Conservation (phyloP, 2,888 invertebrate species). For the Polydrusus cervinus region DNA sequence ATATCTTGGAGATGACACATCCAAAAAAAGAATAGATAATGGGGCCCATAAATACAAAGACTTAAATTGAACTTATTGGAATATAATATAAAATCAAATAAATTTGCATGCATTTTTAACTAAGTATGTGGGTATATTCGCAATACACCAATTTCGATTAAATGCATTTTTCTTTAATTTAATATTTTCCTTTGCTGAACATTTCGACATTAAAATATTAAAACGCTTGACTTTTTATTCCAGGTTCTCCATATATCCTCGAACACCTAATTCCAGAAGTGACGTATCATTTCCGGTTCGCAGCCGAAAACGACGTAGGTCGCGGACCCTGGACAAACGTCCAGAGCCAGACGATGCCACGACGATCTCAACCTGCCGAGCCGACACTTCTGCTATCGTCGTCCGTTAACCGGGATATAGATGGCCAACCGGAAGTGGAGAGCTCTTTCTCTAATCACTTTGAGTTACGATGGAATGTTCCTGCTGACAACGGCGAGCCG, state of each 20-base stretch:
- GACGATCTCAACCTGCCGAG: constrained; percentile 84
- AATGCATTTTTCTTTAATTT: no score
- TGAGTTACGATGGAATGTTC: constrained; percentile 88
- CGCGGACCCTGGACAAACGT: constrained; percentile 78
- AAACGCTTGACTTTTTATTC: background rate
- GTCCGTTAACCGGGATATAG: constrained; percentile 67
- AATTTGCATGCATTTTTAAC: no score
- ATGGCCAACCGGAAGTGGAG: constrained; percentile 71
- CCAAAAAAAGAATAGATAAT: no score
- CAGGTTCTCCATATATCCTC: constrained; percentile 85
- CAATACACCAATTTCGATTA: no score
- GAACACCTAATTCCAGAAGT: constrained; percentile 86
- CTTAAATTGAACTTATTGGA: no score
- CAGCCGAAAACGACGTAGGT: constrained; percentile 89
- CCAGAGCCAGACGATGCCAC: constrained; percentile 79
- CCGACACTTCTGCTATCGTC: constrained; percentile 76
- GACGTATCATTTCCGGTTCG: constrained; percentile 87
- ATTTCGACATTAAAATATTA: no score
- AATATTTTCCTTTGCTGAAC: no score
- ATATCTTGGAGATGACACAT: no score
- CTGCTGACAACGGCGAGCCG: constrained; percentile 91
- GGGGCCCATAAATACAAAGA: no score
- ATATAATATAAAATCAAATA: no score
- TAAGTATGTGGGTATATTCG: no score
- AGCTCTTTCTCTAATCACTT: constrained; percentile 85